phyloP scores from a whole-genome alignment of 2,888 invertebrate species.

The Listrodromus nycthemerus region DNA sequence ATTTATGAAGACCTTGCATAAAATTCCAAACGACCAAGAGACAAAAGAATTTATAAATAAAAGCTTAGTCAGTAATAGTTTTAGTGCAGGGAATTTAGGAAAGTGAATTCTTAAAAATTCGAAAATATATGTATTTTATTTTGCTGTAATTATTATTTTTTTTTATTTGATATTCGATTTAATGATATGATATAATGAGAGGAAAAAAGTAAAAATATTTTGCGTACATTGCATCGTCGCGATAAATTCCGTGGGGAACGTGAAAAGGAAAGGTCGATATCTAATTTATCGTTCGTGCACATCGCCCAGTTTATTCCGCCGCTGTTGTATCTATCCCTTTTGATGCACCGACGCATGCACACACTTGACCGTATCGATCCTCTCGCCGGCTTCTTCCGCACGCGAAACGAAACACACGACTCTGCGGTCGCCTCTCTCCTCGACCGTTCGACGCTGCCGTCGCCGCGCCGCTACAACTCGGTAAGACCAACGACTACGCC shows the following conservation, averaged over 20 bases:
- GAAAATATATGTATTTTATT: too few relatives aligned
- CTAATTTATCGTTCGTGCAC: not conserved
- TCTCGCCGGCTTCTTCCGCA: slow-evolving; percentile 53
- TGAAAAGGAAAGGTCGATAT: not conserved
- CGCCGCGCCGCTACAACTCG: slow-evolving; percentile 23
- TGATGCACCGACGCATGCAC: slow-evolving; percentile 5
- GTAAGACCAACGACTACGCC: slow-evolving; percentile 4
- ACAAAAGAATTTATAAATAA: too few relatives aligned
- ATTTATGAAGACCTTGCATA: too few relatives aligned
- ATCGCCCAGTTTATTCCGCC: not conserved
- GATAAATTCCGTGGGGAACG: not conserved
- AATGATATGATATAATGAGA: too few relatives aligned
- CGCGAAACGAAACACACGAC: slow-evolving; percentile 57
- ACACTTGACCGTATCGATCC: slow-evolving; percentile 55
- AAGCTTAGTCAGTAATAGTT: too few relatives aligned
- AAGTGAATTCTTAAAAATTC: too few relatives aligned
- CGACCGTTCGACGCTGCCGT: slow-evolving; percentile 8
- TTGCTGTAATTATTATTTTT: too few relatives aligned
- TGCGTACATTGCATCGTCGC: not conserved
- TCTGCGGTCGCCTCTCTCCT: slow-evolving; percentile 14
- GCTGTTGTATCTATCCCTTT: slow-evolving; percentile 14
- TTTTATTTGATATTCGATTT: too few relatives aligned
- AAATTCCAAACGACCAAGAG: too few relatives aligned
- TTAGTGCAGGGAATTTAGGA: too few relatives aligned
- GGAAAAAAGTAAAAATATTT: not conserved